Percentiles rank a stretch among this genome's conserved stretches.
Conservation (phyloP, 2,797 vertebrate species). For the Gambelia wislizenii region DNA sequence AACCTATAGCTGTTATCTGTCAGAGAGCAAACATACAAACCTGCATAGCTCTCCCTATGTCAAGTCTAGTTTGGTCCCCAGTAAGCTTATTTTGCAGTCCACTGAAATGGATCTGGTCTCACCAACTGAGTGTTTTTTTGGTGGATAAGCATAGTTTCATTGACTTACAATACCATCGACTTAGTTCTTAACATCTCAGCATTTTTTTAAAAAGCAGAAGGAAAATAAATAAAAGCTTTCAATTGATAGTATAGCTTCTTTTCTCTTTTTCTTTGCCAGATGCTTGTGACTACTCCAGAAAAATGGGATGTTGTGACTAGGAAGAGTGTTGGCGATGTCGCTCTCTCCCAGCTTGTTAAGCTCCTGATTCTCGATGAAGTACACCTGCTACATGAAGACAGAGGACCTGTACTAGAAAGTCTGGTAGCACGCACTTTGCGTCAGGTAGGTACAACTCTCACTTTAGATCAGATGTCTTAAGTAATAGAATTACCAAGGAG, state of each 20-base stretch:
- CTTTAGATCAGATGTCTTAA: neutral
- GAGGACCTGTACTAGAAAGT: constrained; percentile 97
- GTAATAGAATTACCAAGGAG: neutral
- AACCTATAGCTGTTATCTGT: neutral
- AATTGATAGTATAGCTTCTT: neutral
- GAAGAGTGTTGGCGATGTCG: constrained; percentile 97
- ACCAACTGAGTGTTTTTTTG: neutral
- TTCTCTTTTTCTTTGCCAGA: constrained; percentile 77
- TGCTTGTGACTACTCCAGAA: constrained; percentile 98
- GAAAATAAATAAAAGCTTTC: neutral
- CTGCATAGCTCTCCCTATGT: neutral
- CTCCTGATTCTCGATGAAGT: constrained; percentile 98
- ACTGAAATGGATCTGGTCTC: neutral
- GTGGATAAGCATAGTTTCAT: neutral
- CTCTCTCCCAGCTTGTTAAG: constrained; percentile 93
- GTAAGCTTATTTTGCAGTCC: neutral
- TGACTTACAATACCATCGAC: neutral
- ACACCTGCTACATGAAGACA: constrained; percentile 95
- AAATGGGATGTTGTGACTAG: constrained; percentile 99
- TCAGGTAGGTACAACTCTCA: constrained; percentile 83
- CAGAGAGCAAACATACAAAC: neutral
- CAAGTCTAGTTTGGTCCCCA: neutral
- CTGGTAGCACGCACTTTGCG: constrained; percentile 95
- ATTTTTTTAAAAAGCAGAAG: neutral
- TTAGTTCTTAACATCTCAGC: neutral